Conservation (phyloP, 2,888 invertebrate genomes). For the Spialia ferax region DNA sequence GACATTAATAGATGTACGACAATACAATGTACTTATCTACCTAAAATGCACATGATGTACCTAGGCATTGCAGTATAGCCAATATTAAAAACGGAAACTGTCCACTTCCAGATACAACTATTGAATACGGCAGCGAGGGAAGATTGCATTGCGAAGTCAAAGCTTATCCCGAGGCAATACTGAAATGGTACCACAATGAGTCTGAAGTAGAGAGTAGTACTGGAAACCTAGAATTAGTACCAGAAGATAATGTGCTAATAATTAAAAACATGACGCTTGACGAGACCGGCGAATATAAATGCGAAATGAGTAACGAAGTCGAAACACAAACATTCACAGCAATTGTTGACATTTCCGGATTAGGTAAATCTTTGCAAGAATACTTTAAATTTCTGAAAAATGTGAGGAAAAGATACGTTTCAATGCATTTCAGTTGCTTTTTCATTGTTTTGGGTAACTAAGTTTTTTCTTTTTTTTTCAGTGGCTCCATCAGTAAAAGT, state of each 20-base stretch:
- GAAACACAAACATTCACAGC: slow-evolving; percentile 54
- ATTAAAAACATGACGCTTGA: slow-evolving; percentile 66
- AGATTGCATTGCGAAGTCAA: slow-evolving; percentile 64
- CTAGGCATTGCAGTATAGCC: not conserved
- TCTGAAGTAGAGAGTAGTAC: slow-evolving; percentile 50
- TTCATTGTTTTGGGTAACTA: not conserved
- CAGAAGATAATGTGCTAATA: slow-evolving; percentile 56
- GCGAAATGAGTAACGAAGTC: slow-evolving; percentile 59
- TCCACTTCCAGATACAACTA: slow-evolving; percentile 57
- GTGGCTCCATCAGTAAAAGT: slow-evolving; percentile 63
- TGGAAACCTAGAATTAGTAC: slow-evolving; percentile 50
- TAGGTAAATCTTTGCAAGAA: slow-evolving; percentile 58
- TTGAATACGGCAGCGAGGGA: slow-evolving; percentile 66
- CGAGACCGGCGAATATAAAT: slow-evolving; percentile 65
- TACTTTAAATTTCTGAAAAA: not conserved
- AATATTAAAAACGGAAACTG: not conserved
- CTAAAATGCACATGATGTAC: too few species aligned
- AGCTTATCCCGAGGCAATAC: slow-evolving; percentile 67
- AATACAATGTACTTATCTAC: too few species aligned
- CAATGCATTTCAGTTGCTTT: too few species aligned
- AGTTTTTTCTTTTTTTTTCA: slow-evolving; percentile 45
- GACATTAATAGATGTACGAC: too few species aligned
- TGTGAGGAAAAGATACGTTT: too few species aligned
- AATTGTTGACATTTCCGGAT: slow-evolving; percentile 61
- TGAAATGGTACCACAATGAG: slow-evolving; percentile 69